These are phyloP conservation scores for Oceanodroma leucorhoa DNA, from an alignment of 2,797 vertebrate species.

Conservation along the genomic window DNA sequence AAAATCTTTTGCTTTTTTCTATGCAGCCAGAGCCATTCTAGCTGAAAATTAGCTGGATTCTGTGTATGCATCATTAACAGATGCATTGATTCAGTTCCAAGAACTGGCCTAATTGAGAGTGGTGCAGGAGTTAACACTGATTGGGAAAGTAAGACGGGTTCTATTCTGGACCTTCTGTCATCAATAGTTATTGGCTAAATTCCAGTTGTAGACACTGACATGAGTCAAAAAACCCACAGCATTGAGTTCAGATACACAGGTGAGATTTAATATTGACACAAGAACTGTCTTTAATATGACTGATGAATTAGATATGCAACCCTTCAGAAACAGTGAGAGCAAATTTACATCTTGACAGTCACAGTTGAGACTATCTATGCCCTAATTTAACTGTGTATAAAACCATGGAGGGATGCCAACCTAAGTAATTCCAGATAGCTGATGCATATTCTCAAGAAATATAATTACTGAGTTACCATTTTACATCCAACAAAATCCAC, in stretches of 20 bases:
- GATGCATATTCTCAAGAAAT: background rate
- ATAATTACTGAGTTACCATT: background rate
- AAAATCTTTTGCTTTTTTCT: background rate
- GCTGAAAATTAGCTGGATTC: background rate
- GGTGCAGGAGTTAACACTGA: background rate
- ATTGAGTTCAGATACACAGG: background rate
- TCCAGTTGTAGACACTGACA: background rate
- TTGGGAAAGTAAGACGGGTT: background rate
- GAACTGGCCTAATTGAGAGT: background rate
- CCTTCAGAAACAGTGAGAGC: background rate
- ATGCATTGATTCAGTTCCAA: background rate
- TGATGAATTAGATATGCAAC: background rate
- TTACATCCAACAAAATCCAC: background rate
- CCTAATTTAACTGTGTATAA: background rate
- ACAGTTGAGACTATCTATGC: background rate
- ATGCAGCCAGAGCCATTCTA: background rate
- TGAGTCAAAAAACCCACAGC: background rate
- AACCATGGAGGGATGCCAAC: background rate
- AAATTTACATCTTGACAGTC: background rate
- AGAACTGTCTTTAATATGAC: background rate
- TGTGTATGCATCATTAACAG: background rate
- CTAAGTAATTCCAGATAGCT: background rate
- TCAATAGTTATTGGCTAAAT: conserved; percentile 2
- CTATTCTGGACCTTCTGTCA: conserved; percentile 23
- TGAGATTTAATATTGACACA: background rate